These are phyloP conservation scores for Leptonema lineaticorne DNA, from an alignment of 1,140 invertebrate species.

Conservation along the genomic window DNA sequence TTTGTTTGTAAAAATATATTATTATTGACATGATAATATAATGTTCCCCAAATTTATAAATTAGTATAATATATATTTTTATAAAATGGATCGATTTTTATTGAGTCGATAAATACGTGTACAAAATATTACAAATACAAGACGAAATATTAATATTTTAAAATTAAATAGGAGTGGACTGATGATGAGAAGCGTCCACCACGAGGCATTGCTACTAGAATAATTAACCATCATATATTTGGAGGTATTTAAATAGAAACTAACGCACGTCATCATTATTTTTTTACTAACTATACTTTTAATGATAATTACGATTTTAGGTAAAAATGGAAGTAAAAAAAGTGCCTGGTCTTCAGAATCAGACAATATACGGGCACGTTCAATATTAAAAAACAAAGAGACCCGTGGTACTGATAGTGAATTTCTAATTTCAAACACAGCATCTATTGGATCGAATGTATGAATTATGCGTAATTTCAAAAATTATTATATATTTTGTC, in stretches of 20 bases:
- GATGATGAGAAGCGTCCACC: slow-evolving; percentile 55
- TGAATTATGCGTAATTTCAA: too few relatives aligned
- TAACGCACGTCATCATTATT: background rate
- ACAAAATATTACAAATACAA: too few relatives aligned
- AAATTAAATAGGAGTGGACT: slow-evolving; percentile 54
- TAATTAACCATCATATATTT: slow-evolving; percentile 57
- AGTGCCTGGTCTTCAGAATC: slow-evolving; percentile 50
- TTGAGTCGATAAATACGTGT: too few relatives aligned
- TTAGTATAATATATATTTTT: too few relatives aligned
- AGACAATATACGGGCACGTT: slow-evolving; percentile 50
- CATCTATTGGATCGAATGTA: slow-evolving; percentile 54
- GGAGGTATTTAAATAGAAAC: slow-evolving; percentile 48
- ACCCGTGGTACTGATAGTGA: slow-evolving; percentile 55
- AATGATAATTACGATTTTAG: slow-evolving; percentile 42
- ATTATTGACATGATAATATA: too few relatives aligned
- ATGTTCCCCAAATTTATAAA: too few relatives aligned
- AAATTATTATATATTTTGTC: background rate
- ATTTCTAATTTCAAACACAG: slow-evolving; percentile 53
- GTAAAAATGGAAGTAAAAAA: slow-evolving; percentile 55
- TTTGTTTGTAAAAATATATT: too few relatives aligned
- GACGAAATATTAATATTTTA: too few relatives aligned
- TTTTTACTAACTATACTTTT: too few relatives aligned
- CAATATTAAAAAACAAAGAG: slow-evolving; percentile 57
- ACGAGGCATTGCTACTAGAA: slow-evolving; percentile 56
- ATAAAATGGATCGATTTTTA: too few relatives aligned